phyloP scores from a whole-genome alignment of 2,797 vertebrate species.

The Malurus splendens region DNA sequence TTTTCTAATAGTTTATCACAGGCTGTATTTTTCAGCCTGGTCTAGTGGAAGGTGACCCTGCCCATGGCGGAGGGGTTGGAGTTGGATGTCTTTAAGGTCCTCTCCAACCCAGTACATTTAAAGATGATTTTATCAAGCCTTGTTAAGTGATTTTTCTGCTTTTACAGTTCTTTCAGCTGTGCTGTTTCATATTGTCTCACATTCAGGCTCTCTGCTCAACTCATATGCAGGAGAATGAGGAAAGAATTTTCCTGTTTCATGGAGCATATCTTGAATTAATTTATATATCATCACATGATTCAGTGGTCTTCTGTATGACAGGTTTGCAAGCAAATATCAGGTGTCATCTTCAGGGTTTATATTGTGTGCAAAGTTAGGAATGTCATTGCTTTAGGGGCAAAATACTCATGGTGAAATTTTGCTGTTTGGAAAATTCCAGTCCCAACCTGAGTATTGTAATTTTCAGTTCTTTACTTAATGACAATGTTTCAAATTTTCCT shows the following conservation, averaged over 20 bases:
- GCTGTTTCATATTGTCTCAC: not conserved
- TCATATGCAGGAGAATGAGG: not conserved
- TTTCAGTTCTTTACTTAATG: not conserved
- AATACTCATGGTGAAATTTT: not conserved
- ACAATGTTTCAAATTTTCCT: not conserved
- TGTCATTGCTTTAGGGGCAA: not conserved
- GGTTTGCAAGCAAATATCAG: not conserved
- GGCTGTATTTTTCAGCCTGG: fast-evolving
- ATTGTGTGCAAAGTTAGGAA: not conserved
- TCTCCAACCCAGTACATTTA: not conserved
- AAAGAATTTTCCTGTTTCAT: not conserved
- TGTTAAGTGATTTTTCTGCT: not conserved
- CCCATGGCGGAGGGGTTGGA: not conserved
- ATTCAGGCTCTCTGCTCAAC: not conserved
- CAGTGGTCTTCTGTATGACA: not conserved
- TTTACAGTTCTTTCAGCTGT: not conserved
- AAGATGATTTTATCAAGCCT: not conserved
- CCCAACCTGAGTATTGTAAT: not conserved
- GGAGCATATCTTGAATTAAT: not conserved
- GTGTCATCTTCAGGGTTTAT: not conserved
- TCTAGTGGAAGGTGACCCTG: too few relatives aligned
- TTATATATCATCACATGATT: not conserved
- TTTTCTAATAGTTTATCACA: not conserved
- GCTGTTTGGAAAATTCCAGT: not conserved
- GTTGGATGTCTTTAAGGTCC: not conserved